These are phyloP conservation scores for Eupelmus urozonus DNA, from an alignment of 2,888 invertebrate genomes.

Conservation along the genomic window DNA sequence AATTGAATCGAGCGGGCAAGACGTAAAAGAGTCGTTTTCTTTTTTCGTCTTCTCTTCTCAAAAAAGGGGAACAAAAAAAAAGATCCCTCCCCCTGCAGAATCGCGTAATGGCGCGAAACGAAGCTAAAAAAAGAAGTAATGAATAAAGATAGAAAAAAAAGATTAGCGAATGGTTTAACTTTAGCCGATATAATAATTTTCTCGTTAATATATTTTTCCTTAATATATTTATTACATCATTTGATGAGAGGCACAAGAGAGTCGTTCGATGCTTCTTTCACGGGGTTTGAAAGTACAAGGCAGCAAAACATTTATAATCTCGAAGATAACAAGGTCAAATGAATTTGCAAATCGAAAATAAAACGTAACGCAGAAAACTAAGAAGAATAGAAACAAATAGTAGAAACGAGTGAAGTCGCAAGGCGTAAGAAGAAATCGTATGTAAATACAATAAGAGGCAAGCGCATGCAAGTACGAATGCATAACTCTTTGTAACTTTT, in stretches of 20 bases:
- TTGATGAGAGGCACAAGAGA: constrained; percentile 30
- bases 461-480: constrained; percentile 48
- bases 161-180: constrained; percentile 49
- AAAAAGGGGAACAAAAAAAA: too few relatives aligned
- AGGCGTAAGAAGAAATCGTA: constrained; percentile 47
- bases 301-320: constrained; percentile 40
- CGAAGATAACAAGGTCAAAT: constrained; percentile 2
- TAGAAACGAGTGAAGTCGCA: constrained; percentile 13
- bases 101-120: neutral
- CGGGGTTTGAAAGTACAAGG: constrained; percentile 33
- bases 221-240: constrained; percentile 54
- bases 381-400: constrained; percentile 32
- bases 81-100: too few relatives aligned
- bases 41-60: constrained; percentile 45
- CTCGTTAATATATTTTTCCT: constrained; percentile 55
- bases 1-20: constrained; percentile 45
- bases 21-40: constrained; percentile 35
- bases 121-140: constrained; percentile 16
- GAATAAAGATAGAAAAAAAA: constrained; percentile 24
- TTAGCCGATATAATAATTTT: constrained; percentile 55
- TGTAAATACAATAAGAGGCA: constrained; percentile 59
- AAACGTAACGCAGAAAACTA: constrained; percentile 29
- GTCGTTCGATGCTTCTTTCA: constrained; percentile 46
- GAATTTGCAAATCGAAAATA: constrained; percentile 38
- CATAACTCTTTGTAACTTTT: constrained; percentile 61